Conservation (phyloP, 2,113 vertebrate genomes). For the Thermophis baileyi region DNA sequence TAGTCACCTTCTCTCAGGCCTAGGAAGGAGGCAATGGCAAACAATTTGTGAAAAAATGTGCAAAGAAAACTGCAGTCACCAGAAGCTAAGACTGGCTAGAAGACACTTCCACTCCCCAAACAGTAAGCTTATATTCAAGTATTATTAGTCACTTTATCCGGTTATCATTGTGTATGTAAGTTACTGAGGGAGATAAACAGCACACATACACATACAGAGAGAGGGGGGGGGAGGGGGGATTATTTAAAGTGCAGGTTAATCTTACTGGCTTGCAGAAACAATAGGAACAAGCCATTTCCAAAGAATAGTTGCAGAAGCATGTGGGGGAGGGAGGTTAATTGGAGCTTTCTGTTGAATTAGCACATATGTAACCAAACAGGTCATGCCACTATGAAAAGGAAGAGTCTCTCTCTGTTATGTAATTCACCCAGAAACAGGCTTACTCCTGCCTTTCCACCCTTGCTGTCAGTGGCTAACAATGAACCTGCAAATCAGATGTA, state of each 20-base stretch:
- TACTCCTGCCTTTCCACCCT: constrained; percentile 37
- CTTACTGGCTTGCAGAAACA: constrained; percentile 60
- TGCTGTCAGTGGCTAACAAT: constrained; percentile 57
- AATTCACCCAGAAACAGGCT: constrained; percentile 52
- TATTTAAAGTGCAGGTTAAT: constrained; percentile 46
- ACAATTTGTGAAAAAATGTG: not conserved
- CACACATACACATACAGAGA: fast-evolving
- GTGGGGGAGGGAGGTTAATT: constrained; percentile 61
- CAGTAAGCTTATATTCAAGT: not conserved
- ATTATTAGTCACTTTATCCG: not conserved
- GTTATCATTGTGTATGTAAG: not conserved
- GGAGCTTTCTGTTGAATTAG: constrained; percentile 53
- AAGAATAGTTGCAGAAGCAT: constrained; percentile 39
- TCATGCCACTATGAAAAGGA: constrained; percentile 41
- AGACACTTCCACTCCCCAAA: not conserved
- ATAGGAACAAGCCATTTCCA: constrained; percentile 54
- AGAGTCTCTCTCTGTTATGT: constrained; percentile 39
- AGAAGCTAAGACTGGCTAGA: not conserved
- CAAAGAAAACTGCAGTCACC: not conserved
- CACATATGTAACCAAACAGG: constrained; percentile 51
- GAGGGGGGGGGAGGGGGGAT: not conserved
- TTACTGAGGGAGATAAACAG: too few species aligned
- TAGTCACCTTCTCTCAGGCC: not conserved
- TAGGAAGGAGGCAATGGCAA: not conserved
- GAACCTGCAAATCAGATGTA: constrained; percentile 69